Evolutionary conservation across 1,140 invertebrate genomes (phyloP), one percentile per base, ranked within the genome.

Genomic region (Patella vulgata): DNA sequence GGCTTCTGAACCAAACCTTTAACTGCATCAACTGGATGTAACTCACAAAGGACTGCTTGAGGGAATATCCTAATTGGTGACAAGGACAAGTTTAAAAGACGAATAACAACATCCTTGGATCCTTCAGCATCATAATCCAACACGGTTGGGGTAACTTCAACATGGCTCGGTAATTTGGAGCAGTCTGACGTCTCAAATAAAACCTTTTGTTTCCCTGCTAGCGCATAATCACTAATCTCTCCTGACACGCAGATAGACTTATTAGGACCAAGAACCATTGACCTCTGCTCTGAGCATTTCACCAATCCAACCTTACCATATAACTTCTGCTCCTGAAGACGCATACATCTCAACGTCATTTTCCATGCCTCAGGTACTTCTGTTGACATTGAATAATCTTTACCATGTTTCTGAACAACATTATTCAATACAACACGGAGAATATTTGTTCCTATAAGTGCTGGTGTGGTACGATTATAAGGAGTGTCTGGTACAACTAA

Each of bases 11-110:
- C 14, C 14, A 39, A 14, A 3, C 48, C 52, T 48, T 44, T 23
- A 6, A 23, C 42, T 11, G 28, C 27, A 1, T 28, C 55, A 39
- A 55, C 43, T 14, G 60, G 51, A 36, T 62, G 60, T 11, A 62
- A 30, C 40, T 62, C 60, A 39, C 52, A 62, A 8, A 62, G 19
- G 14, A 62, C 40, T 46, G 28, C 27, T 48, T 30, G 47, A 31
- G 60, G 44, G 23, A 52, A 33, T 39, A 62, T 28, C 4, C 28
- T 21, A 9, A 62, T 39, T 17, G 51, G 47, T 28, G 23, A 25
- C 31, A 52, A 55, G 8, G 60, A 55, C 28, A 55, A 42, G 39
- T 62, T 62, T 27, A 42, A 47, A 6, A 62, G 9, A 43, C 27
- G 33, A n/a, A 62, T 44, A 11, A 27, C 33, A 23, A 62, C 31